Evolutionary conservation across 2,797 vertebrate species (phyloP), one percentile per base, ranked within the genome.

Genomic region (Oophaga sylvatica): DNA sequence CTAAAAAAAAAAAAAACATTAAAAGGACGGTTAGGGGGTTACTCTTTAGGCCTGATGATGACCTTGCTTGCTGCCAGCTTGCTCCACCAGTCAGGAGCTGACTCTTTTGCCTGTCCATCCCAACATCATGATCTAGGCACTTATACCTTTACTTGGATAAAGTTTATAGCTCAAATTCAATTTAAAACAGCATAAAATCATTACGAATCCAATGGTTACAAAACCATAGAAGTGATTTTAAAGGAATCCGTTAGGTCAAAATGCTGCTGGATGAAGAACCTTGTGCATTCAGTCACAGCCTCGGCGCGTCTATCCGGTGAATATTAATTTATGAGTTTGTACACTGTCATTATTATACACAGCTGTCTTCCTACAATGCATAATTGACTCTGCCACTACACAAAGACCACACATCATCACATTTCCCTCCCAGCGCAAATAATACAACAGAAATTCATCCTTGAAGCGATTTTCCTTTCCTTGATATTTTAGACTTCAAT

Each of bases 381-480:
- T 48, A 45, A 63, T 45, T 80, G 31, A 80, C 12, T 81, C 31
- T 20, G n/a, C n/a, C 53, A 73, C 12, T 41, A 60, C 15, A 71
- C 48, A 57, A 35, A 20, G 68, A 45, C 57, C 31, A 26, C 35
- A 29, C 80, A 67, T 48, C 29, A 70, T 48, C 12, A 67, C 31
- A 77, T 22, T 17, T 79, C 26, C n/a, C 56, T 71, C 19, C 68
- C 56, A 20, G 57, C n/a, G 65, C 57, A 77, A 48, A 62, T 6
- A 26, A 63, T 15, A 62, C 19, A 63, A 53, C 56, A 81, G 15
- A 76, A 60, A 60, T 19, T 80, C 53, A 70, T 35, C 15, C 22
- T 29, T 60, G 56, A 86, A n/a, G 48, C 22, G 13, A 31, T 80
- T 70, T 48, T 29, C 57, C 56, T 62, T 84, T 65, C 57, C n/a